Base-by-base conservation (phyloP, 2,797 vertebrate genomes). In the Gila robusta region DNA sequence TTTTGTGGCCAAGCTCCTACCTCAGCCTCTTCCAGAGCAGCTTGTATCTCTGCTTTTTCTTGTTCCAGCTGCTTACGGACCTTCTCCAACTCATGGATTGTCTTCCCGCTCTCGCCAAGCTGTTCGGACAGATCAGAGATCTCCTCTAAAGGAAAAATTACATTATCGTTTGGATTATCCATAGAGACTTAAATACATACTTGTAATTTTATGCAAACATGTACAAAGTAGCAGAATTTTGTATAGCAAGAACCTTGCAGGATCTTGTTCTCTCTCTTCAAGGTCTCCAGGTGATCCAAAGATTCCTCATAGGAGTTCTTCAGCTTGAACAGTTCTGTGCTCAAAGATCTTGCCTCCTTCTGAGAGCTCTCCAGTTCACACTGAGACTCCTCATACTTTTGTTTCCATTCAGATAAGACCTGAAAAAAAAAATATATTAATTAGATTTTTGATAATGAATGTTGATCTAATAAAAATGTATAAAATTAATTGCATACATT, bases 181-280 rank as follows among this genome's bases (percentile, higher is more conserved):
- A 67, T 66, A 62, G 28, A 41, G 12, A 66, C 47, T 70, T 41
- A 0, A 66, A 64, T 66, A 66, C 28, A 44, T 21, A 7, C 0
- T 21, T 59, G 6, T 54, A 5, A 59, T 32, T 21, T 56, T 19
- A 2, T 8, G 28, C 41, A 23, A 52, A 62, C 21, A 35, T 82
- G 17, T 79, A 56, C 14, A 70, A 83, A 77, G 77, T 16, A 79
- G 23, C 52, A 59, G n/a, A 66, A 39, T n/a, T 56, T 35, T 6
- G 14, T 41, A 73, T 37, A 8, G 9, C 26, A 62, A 74, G 67
- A 66, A 96, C 96, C 96, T 89, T 96, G 96, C 1, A 97, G 94
- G 62, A 96, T 96, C 90, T 96, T 97, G 83, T 95, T 97, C 79
- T 97, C 96, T 73, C 96, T 91, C 81, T 89, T 91, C 71, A 93